Evolutionary conservation across 2,797 vertebrate species (phyloP), one percentile per base, ranked within the genome.

Genomic region (Chrysolophus pictus): DNA sequence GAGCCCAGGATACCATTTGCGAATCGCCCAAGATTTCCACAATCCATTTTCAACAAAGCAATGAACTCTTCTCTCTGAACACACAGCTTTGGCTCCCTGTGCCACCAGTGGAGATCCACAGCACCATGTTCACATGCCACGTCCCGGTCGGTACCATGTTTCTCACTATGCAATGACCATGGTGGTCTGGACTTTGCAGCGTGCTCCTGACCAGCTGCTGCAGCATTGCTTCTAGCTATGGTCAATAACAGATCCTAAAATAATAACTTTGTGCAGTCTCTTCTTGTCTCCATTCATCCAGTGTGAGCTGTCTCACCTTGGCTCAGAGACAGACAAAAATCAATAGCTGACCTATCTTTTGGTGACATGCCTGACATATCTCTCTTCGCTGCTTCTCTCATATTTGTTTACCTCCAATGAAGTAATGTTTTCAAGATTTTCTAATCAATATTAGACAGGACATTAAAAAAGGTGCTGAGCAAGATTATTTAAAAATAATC

Each of bases 361-460:
- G 67, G 70, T 88, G 59, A 31, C 67, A 73, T 1, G 1, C 10
- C 51, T 82, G 79, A 91, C 72, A 42, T 58, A 33, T 46, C 41
- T 77, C 22, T 81, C 42, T 82, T 87, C 71, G 29, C 63, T 16
- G 21, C 14, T 79, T 88, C 86, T 73, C 51, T 87, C 37, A 7
- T 93, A 76, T 84, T 91, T 92, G 75, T 93, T 96, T 94, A 82
- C 78, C 39, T 88, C 42, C 78, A 70, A 49, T 53, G 73, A 91
- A 79, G 31, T 86, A 91, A 92, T 83, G 68, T 91, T 95, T 91
- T 78, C 23, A 77, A 88, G 71, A 70, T 91, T 94, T 91, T 94
- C 81, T 78, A 84, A 94, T 94, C 93, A 87, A 88, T 94, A 92
- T 88, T 39, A 84, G 68, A 58, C 51, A 82, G 76, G 39, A 63